These are phyloP conservation scores for Regulus satrapa DNA, from an alignment of 2,113 vertebrate genomes.

Conservation along the genomic window DNA sequence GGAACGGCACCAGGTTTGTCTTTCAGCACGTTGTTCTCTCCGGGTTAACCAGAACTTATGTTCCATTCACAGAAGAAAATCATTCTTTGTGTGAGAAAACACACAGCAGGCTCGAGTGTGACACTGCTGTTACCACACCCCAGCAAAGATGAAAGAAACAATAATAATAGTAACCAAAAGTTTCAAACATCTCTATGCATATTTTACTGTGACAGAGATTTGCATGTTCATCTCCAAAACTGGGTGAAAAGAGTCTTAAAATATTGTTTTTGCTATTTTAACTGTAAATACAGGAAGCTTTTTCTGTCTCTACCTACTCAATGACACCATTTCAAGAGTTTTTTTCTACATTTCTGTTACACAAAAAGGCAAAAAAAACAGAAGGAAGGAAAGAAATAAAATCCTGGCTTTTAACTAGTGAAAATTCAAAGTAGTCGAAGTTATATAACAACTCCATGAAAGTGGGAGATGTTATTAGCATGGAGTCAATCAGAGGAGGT, in stretches of 20 bases:
- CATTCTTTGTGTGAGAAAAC: not conserved
- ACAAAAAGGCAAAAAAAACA: not conserved
- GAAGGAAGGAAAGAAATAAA: not conserved
- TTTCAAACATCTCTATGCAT: not conserved
- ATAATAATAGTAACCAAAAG: not conserved
- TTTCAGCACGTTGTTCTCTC: not conserved
- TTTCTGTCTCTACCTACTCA: not conserved
- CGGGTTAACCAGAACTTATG: not conserved
- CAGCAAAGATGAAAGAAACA: not conserved
- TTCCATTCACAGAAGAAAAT: not conserved
- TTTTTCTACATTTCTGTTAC: not conserved
- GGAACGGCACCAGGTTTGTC: not conserved
- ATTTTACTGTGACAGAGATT: not conserved
- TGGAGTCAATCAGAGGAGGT: not conserved
- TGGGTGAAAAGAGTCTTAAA: not conserved
- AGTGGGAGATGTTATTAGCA: not conserved
- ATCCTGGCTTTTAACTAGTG: not conserved
- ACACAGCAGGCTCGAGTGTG: not conserved
- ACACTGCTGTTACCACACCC: not conserved
- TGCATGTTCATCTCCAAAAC: not conserved
- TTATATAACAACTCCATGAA: not conserved
- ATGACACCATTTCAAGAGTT: not conserved
- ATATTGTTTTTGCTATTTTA: not conserved
- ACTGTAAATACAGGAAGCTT: not conserved
- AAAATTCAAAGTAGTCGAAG: not conserved